These are phyloP conservation scores for Thalassoma bifasciatum DNA, from an alignment of 2,113 vertebrate genomes.

Conservation along the genomic window DNA sequence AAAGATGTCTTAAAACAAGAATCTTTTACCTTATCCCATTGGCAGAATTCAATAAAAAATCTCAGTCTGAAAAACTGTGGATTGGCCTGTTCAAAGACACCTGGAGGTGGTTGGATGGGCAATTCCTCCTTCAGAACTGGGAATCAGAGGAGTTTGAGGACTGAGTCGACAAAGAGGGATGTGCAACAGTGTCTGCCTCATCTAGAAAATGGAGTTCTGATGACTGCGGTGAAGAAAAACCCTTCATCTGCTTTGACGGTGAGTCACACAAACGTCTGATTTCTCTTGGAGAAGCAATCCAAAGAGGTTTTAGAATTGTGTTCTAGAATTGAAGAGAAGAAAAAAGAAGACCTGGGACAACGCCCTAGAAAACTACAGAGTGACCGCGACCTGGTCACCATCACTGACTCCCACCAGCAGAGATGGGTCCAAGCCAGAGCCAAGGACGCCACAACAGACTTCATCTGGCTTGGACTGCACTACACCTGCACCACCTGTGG, in stretches of 20 bases:
- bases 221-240: rapidly evolving
- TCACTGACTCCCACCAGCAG: conserved; percentile 8
- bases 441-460: neutral
- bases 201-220: neutral
- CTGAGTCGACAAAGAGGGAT: rapidly evolving
- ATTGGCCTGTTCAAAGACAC: conserved; percentile 16
- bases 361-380: conserved; percentile 45
- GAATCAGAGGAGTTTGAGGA: neutral
- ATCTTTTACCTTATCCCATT: too few species aligned
- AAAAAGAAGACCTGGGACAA: conserved; percentile 19
- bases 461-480: conserved; percentile 50
- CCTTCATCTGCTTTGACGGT: conserved; percentile 40
- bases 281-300: neutral
- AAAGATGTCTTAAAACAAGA: too few species aligned
- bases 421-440: neutral
- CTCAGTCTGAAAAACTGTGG: neutral
- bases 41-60: too few species aligned
- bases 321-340: neutral
- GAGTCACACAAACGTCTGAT: neutral
- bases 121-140: conserved; percentile 26
- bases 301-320: too few species aligned
- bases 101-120: neutral
- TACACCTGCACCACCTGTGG: conserved; percentile 49
- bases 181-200: neutral
- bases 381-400: conserved; percentile 44